Evolutionary conservation across 2,888 invertebrate genomes (phyloP).

Genomic region (Synanthedon andrenaeformis): DNA sequence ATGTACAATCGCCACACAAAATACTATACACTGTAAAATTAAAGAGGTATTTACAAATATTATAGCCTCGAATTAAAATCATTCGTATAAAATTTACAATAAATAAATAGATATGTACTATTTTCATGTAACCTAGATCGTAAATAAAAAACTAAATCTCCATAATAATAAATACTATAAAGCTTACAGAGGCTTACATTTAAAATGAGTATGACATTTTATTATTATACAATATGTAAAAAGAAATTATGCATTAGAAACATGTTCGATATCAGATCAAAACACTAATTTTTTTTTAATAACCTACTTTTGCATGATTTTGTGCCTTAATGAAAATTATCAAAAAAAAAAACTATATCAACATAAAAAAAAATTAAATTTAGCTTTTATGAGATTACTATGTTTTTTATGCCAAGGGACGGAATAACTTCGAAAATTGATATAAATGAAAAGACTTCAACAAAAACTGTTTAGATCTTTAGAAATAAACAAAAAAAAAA

Average conservation of each 20-base stretch:
- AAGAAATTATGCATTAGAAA: constrained; percentile 52
- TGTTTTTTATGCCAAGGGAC: constrained; percentile 44
- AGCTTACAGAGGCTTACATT: constrained; percentile 42
- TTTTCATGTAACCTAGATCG: constrained; percentile 18
- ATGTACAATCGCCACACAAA: neutral
- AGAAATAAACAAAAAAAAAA: no score
- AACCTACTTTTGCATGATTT: neutral
- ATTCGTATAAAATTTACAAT: constrained; percentile 26
- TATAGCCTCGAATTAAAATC: constrained; percentile 46
- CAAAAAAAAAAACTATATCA: no score
- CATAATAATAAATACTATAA: constrained; percentile 60
- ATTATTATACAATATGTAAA: constrained; percentile 61
- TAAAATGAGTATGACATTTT: constrained; percentile 55
- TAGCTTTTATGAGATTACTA: constrained; percentile 40
- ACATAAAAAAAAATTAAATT: no score
- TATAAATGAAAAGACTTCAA: constrained; percentile 1
- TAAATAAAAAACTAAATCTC: constrained; percentile 27
- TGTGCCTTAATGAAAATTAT: neutral
- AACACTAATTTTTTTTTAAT: neutral
- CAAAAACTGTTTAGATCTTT: neutral
- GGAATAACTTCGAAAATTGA: constrained; percentile 11
- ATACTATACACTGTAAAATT: constrained; percentile 3
- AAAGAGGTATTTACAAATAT: constrained; percentile 63
- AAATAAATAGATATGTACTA: constrained; percentile 51
- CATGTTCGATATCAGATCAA: constrained; percentile 25